Evolutionary conservation across 2,797 vertebrate genomes (phyloP).

Genomic region (Enteromius paludinosus): DNA sequence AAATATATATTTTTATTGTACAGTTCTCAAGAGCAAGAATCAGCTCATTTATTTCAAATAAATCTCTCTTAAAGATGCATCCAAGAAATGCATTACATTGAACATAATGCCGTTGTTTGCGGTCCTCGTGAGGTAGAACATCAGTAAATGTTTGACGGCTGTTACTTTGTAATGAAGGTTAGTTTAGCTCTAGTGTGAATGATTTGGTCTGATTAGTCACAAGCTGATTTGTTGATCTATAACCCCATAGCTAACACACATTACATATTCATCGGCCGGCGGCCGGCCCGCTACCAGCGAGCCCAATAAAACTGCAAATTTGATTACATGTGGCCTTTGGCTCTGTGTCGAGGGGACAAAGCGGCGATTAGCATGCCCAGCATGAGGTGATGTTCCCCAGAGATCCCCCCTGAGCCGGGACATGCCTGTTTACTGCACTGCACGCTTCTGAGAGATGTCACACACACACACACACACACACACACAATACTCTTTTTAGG

Average conservation of each 20-base stretch:
- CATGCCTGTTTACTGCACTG: conserved; percentile 90
- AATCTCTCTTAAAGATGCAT: background rate
- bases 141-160: background rate
- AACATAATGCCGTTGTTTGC: no score
- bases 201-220: conserved; percentile 27
- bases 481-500: background rate
- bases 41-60: background rate
- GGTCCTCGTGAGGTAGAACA: background rate
- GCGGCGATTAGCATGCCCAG: conserved; percentile 99
- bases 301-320: conserved; percentile 92
- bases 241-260: conserved; percentile 59
- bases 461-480: no score
- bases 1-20: background rate
- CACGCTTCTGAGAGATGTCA: no score
- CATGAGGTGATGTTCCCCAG: conserved; percentile 86
- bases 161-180: background rate
- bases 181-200: no score
- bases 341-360: conserved; percentile 93
- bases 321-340: conserved; percentile 99
- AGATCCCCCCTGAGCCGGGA: conserved; percentile 71
- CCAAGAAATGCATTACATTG: no score
- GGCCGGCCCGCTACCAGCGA: conserved; percentile 78
- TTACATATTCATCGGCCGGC: conserved; percentile 60
- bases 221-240: conserved; percentile 38
- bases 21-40: background rate